Base-by-base conservation (phyloP, 2,113 vertebrate species). In the Thoracochromis brauschi region DNA sequence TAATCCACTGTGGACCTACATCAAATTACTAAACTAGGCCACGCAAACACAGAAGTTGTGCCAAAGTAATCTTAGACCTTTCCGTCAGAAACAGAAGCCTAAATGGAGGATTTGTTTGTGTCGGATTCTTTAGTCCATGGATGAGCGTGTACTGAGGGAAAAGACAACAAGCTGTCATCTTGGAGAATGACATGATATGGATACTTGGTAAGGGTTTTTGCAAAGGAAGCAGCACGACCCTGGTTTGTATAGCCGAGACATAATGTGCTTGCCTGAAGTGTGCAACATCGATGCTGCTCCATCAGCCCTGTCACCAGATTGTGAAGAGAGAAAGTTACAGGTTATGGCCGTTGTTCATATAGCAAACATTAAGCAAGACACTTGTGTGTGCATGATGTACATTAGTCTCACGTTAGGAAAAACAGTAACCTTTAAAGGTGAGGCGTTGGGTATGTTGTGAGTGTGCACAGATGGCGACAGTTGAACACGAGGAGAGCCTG, bases 301-400 rank as follows among this genome's bases (percentile, higher is more conserved):
- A 80, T 92, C 91, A 88, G 38, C 86, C 85, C 60, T 17, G 82
- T 87, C 87, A 89, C 89, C 79, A 91, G 91, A 92, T 54, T 86
- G 45, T 31, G 71, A 55, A 0, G 31, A 88, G 40, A 29, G 47
- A 42, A 65, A 60, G 89, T 91, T 47, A 51, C 85, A 85, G 90
- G 86, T 95, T 83, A 40, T 8, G 29, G 60, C 53, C 26, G 68
- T 95, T 94, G 87, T 87, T 95, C 85, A 88, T 81, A 84, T 71
- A 12, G 78, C 81, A 45, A 88, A 80, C 60, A 55, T 93, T 86
- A 91, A 82, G 82, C 8, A 42, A 84, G 83, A 53, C 73, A 38
- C 71, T 81, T 26, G 21, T 40, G 21, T 35, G 85, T 91, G 73
- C 83, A 57, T 86, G 82, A 85, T 68, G 58, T 82, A 81, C 89